Evolutionary conservation across 2,797 vertebrate genomes (phyloP).

Genomic region (Girardinus metallicus): DNA sequence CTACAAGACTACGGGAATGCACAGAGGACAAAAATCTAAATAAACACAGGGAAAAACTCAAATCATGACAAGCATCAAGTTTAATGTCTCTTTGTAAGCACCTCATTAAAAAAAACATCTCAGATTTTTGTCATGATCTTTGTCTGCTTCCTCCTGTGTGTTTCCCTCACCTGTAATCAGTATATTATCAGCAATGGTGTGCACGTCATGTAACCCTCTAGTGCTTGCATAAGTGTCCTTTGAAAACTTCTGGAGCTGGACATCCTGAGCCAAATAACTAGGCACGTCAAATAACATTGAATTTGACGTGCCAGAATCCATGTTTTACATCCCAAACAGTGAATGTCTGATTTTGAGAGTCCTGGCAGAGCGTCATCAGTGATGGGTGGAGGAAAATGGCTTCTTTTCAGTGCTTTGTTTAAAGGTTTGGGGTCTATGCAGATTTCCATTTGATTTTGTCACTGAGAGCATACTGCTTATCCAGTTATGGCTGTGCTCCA

Average conservation of each 20-base stretch:
- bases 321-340: conserved; percentile 43
- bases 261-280: background rate
- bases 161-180: background rate
- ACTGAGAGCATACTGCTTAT: conserved; percentile 20
- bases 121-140: conserved; percentile 8
- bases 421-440: background rate
- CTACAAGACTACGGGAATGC: too few relatives aligned
- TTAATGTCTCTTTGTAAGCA: conserved; percentile 7
- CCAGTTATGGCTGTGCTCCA: conserved; percentile 18
- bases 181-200: background rate
- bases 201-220: conserved; percentile 1
- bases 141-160: background rate
- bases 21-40: too few relatives aligned
- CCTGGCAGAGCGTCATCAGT: background rate
- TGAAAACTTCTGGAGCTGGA: conserved; percentile 3
- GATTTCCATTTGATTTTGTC: conserved; percentile 2
- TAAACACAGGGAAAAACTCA: too few relatives aligned
- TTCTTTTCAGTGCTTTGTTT: conserved; percentile 1
- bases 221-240: conserved; percentile 20
- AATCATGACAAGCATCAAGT: conserved; percentile 4
- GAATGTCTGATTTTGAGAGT: background rate
- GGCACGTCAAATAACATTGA: background rate
- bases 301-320: background rate
- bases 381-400: background rate
- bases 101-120: conserved; percentile 5